Evolutionary conservation across 2,113 vertebrate genomes (phyloP).

Genomic region (Plestiodon gilberti): DNA sequence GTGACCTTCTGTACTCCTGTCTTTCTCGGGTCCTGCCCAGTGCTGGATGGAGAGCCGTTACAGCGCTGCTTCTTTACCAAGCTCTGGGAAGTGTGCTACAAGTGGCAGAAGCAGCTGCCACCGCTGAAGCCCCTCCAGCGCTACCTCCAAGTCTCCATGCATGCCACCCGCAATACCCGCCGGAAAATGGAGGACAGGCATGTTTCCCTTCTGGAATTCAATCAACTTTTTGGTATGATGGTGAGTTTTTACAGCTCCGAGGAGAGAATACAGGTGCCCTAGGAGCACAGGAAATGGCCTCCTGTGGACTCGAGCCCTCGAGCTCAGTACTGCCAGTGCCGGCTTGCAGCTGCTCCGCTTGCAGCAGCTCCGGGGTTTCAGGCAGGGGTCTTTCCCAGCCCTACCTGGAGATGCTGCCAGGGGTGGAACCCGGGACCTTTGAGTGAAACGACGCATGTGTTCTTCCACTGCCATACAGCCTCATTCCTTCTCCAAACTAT

Average conservation of each 20-base stretch:
- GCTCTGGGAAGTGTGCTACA: conserved; percentile 77
- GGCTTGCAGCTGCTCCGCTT: too few relatives aligned
- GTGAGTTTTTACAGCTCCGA: conserved; percentile 62
- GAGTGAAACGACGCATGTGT: too few relatives aligned
- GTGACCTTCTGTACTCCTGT: neutral
- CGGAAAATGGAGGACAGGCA: conserved; percentile 98
- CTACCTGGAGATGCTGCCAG: too few relatives aligned
- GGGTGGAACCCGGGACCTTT: too few relatives aligned
- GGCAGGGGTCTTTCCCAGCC: too few relatives aligned
- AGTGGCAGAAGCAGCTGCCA: conserved; percentile 77
- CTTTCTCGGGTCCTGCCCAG: conserved; percentile 58
- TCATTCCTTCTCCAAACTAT: neutral
- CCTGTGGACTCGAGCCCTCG: too few relatives aligned
- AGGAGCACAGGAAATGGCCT: too few relatives aligned
- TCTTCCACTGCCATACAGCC: too few relatives aligned
- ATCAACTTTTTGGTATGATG: conserved; percentile 85
- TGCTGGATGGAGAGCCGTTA: conserved; percentile 80
- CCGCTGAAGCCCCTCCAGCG: neutral
- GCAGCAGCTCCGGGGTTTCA: too few relatives aligned
- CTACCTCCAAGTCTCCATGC: conserved; percentile 77
- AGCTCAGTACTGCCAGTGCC: too few relatives aligned
- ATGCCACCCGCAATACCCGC: conserved; percentile 90
- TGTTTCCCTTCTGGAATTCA: conserved; percentile 83
- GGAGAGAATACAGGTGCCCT: neutral
- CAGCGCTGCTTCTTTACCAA: conserved; percentile 83